phyloP scores from a whole-genome alignment of 2,113 vertebrate genomes.

The Syngnathus floridae region DNA sequence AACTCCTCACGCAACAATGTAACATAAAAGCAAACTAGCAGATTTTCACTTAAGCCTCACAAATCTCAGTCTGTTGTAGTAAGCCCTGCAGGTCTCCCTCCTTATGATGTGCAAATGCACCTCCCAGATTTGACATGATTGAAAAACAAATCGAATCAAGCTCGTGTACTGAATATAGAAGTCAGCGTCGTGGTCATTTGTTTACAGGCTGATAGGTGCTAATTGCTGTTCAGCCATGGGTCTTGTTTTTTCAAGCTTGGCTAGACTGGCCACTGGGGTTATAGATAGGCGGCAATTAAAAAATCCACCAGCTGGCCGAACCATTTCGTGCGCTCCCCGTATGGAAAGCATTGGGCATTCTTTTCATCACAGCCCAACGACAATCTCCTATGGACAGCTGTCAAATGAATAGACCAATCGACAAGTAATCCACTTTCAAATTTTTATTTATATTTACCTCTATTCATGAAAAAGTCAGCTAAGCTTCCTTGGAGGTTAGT shows the following conservation, averaged over 20 bases:
- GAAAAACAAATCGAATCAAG: too few species aligned
- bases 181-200: constrained; percentile 12
- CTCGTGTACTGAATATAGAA: too few species aligned
- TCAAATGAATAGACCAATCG: too few species aligned
- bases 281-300: constrained; percentile 10
- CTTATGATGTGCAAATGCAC: constrained; percentile 3
- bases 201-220: constrained; percentile 36
- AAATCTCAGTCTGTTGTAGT: constrained; percentile 7
- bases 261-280: constrained; percentile 1
- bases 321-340: constrained; percentile 29
- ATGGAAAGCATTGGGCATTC: background rate
- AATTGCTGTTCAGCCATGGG: constrained; percentile 32
- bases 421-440: background rate
- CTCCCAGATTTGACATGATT: background rate
- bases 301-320: constrained; percentile 18
- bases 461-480: constrained; percentile 27
- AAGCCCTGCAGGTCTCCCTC: background rate
- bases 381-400: too few species aligned
- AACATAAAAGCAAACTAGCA: background rate
- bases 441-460: constrained; percentile 31
- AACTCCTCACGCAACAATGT: constrained; percentile 1
- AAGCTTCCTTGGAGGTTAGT: constrained; percentile 25
- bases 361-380: background rate
- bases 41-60: constrained; percentile 21
- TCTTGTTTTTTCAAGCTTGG: constrained; percentile 16